Evolutionary conservation across 2,113 vertebrate genomes (phyloP), one percentile per base, ranked within the genome.

Genomic region (Pteropus alecto): DNA sequence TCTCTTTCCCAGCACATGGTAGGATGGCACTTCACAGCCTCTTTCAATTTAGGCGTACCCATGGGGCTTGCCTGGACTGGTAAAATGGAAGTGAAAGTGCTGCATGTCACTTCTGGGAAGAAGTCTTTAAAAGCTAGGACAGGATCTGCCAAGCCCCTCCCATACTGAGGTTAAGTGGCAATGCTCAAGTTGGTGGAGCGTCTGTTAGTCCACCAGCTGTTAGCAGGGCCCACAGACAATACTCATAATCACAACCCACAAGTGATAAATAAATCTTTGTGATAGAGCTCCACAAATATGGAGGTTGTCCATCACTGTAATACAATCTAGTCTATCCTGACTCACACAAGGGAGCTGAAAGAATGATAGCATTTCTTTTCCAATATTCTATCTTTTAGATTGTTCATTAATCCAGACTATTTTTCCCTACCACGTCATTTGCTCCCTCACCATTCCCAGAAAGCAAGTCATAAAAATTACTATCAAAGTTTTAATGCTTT

Each of bases 381-480:
- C 19, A 92, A 63, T 60, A 65, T 38, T 87, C 48, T 68, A 9
- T 26, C 58, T 63, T 78, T 94, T 10, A 28, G 8, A 61, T 58
- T 91, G 13, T 86, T 93, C 28, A 54, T 24, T 87, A 68, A 87
- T n/a, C 35, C 21, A 76, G 12, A 26, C 13, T 60, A 2, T 60
- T 81, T 90, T 81, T 88, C 56, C 35, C 61, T 22, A 13, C 4
- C n/a, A 70, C 15, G 43, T 15, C 13, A 26, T 56, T 21, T 58
- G 33, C 24, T 26, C 58, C 35, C 6, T 38, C 16, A 67, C 5
- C 16, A n/a, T 65, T 54, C 70, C n/a, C 65, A 81, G 84, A 87
- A 96, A 92, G 56, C 12, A 90, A 74, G 56, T 86, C 74, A 85
- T 21, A 56, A 88, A 93, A 88, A 88, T 81, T 70, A 79, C 6